phyloP scores from a whole-genome alignment of 2,888 invertebrate species.

The Sinotaia quadrata region DNA sequence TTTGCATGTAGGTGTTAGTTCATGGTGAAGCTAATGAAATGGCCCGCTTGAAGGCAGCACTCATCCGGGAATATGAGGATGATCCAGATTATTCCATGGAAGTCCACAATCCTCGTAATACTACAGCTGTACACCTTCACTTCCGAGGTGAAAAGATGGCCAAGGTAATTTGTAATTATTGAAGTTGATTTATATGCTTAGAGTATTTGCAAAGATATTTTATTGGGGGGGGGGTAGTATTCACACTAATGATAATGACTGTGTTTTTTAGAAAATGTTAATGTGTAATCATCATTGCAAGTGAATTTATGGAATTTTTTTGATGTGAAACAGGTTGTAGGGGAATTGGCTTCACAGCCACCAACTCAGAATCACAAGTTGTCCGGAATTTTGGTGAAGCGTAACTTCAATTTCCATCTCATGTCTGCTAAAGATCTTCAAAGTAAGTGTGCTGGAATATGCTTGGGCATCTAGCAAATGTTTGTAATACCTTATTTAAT shows the following conservation, averaged over 20 bases:
- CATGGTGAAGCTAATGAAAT: slow-evolving; percentile 99
- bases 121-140: slow-evolving; percentile 90
- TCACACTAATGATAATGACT: no score
- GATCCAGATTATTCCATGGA: slow-evolving; percentile 85
- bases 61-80: slow-evolving; percentile 93
- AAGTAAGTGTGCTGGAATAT: slow-evolving; percentile 79
- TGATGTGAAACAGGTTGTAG: slow-evolving; percentile 83
- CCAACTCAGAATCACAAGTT: slow-evolving; percentile 83
- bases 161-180: slow-evolving; percentile 78
- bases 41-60: slow-evolving; percentile 93
- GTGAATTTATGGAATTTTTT: background rate
- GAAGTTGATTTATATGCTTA: no score
- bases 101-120: slow-evolving; percentile 96
- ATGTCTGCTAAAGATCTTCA: slow-evolving; percentile 91
- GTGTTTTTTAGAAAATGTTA: background rate
- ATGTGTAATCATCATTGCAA: background rate
- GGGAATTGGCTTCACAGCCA: slow-evolving; percentile 86
- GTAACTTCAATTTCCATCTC: slow-evolving; percentile 98
- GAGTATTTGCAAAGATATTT: no score
- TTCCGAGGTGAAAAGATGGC: slow-evolving; percentile 99
- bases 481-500: background rate
- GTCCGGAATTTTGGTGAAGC: slow-evolving; percentile 94
- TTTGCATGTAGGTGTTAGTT: slow-evolving; percentile 86
- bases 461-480: background rate
- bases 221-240: no score